Evolutionary conservation across 2,888 invertebrate genomes (phyloP).

Genomic region (Caenorhabditis wallacei): DNA sequence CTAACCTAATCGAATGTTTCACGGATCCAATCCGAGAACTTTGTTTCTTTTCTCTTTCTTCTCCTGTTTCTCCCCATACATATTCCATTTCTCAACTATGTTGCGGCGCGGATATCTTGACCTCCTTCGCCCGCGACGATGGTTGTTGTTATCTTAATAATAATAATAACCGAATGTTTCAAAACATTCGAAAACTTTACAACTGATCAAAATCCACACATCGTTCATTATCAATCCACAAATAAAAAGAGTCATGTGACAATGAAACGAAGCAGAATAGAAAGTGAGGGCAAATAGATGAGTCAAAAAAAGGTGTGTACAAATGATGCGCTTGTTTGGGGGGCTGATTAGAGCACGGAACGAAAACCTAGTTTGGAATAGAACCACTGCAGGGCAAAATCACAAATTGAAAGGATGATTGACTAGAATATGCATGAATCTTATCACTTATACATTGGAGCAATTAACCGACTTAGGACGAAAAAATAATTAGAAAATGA

Average conservation of each 20-base stretch:
- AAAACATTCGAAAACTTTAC: constrained; percentile 36
- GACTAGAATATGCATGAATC: constrained; percentile 49
- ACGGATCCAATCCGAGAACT: constrained; percentile 52
- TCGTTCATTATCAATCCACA: constrained; percentile 24
- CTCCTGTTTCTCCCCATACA: background rate
- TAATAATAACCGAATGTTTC: constrained; percentile 57
- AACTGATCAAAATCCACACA: constrained; percentile 4
- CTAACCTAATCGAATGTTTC: constrained; percentile 39
- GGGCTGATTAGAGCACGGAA: constrained; percentile 24
- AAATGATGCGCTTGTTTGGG: constrained; percentile 17
- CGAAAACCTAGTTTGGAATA: constrained; percentile 5
- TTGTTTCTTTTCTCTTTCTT: constrained; percentile 52
- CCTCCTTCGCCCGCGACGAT: constrained; percentile 47
- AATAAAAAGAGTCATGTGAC: constrained; percentile 6
- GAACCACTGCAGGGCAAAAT: constrained; percentile 11
- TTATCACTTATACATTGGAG: constrained; percentile 32
- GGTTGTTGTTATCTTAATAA: constrained; percentile 27
- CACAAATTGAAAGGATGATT: constrained; percentile 37
- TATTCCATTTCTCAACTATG: constrained; percentile 35
- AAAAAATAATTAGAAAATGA: constrained; percentile 20
- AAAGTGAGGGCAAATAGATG: constrained; percentile 44
- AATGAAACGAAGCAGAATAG: background rate
- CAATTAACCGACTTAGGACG: background rate
- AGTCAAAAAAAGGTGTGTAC: constrained; percentile 43
- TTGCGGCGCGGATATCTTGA: constrained; percentile 55